Conservation (phyloP, 2,888 invertebrate species). For the Xylota sylvarum region DNA sequence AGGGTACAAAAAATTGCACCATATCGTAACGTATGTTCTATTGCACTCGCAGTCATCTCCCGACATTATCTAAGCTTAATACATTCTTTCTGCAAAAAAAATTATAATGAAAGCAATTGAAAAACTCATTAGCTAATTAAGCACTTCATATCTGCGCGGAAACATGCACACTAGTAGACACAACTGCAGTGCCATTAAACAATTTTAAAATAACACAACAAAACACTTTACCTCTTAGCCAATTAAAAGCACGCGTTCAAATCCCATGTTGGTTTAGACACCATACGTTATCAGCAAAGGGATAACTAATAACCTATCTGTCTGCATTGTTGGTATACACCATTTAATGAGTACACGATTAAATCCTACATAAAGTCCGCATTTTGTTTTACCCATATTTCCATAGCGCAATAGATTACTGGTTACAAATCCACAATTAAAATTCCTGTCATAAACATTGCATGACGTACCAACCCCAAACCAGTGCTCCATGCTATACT, state of each 20-base stretch:
- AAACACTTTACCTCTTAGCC: not conserved
- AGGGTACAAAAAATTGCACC: too few relatives aligned
- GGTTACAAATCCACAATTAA: slow-evolving; percentile 36
- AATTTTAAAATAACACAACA: not conserved
- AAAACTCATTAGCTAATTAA: not conserved
- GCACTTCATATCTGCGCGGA: not conserved
- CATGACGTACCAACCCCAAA: slow-evolving; percentile 51
- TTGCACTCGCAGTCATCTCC: too few relatives aligned
- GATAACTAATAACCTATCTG: not conserved
- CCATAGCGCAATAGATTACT: slow-evolving; percentile 13
- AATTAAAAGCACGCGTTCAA: not conserved
- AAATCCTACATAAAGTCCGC: not conserved
- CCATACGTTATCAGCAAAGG: not conserved
- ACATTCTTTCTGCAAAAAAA: too few relatives aligned
- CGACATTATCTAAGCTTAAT: too few relatives aligned
- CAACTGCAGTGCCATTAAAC: not conserved
- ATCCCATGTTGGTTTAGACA: not conserved
- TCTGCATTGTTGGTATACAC: not conserved
- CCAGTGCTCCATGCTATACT: not conserved
- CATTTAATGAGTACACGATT: slow-evolving; percentile 26
- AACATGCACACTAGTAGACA: not conserved
- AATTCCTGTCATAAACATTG: slow-evolving; percentile 52
- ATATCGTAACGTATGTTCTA: too few relatives aligned
- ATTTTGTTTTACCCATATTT: slow-evolving; percentile 10
- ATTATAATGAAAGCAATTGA: not conserved